Evolutionary conservation across 1,140 invertebrate genomes (phyloP), one percentile per base, ranked within the genome.

Genomic region (Teleopsis dalmanni): DNA sequence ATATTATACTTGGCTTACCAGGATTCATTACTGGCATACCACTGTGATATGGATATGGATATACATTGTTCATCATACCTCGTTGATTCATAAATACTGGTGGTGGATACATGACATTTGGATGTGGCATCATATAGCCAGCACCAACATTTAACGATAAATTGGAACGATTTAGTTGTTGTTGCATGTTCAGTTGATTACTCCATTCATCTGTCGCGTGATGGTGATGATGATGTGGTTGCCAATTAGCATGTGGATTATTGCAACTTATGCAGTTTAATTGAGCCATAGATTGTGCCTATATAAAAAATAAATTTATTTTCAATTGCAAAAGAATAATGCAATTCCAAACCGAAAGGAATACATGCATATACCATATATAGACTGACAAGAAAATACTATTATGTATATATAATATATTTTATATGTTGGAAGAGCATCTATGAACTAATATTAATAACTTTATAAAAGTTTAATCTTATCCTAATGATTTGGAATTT

Each of bases 271-370:
- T 73, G 50, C 74, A 82, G 51, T 78, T 78, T 3, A 84, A 59
- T 19, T 83, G 82, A 0, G 82, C 82, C 75, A 85, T 78, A 0
- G 83, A 85, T 56, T 85, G 82, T 0, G 82, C 80, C 82, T 85
- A 57, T 8, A 63, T 65, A 22, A 36, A 27, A 34, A 23, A 36
- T n/a, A n/a, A n/a, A n/a, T n/a, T n/a, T n/a, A n/a, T n/a, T n/a
- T n/a, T n/a, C n/a, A 46, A 10, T 1, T n/a, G n/a, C n/a, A n/a
- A n/a, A n/a, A n/a, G n/a, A n/a, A n/a, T n/a, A n/a, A n/a, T n/a
- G n/a, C n/a, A n/a, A n/a, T n/a, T n/a, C n/a, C n/a, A n/a, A n/a
- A n/a, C n/a, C n/a, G n/a, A n/a, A n/a, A n/a, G n/a, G n/a, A n/a
- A n/a, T n/a, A n/a, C n/a, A n/a, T n/a, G n/a, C n/a, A n/a, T n/a